Evolutionary conservation across 1,140 invertebrate species (phyloP), one percentile per base, ranked within the genome.

Genomic region (Drosophila hydei): DNA sequence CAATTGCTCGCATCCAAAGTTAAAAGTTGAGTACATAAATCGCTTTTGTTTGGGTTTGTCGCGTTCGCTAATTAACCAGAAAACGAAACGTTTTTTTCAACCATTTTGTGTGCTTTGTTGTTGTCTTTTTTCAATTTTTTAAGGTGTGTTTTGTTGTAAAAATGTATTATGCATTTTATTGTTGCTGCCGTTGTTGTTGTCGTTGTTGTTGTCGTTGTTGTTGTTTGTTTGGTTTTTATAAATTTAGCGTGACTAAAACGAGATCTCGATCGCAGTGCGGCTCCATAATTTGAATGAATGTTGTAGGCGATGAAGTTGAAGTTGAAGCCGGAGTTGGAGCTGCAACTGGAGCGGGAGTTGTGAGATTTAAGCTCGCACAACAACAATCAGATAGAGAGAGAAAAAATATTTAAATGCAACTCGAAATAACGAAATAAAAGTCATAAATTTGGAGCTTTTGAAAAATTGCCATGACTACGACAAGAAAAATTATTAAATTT

Each of bases 231-330:
- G 68, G 52, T 68, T 71, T 77, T 64, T 83, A 75, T 88, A 88
- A 83, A 88, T 85, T 83, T 87, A 87, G 83, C 83, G 83, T 87
- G 83, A 87, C 83, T 87, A 81, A 87, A 87, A 78, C 83, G 78
- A 87, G 83, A 87, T 87, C 83, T 87, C 78, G 83, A 87, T 87
- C 83, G 78, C 77, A 80, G 43, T 70, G 71, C 64, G 74, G 75
- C 87, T 88, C 77, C 83, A 87, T 87, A 87, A 87, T 87, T 88
- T 85, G 83, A 85, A 85, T 85, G 81, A 85, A 85, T 87, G 81
- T 85, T 87, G 81, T 87, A 85, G 81, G 81, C 81, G 83, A 77
- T 77, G 80, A 68, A 61, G 64, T 64, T 38, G 38, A 7, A 54
- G 54, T 56, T 30, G 65, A 25, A 70, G 61, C 11, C 14, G 45